Base-by-base conservation (phyloP, 2,113 vertebrate genomes). In the Larimichthys crocea region DNA sequence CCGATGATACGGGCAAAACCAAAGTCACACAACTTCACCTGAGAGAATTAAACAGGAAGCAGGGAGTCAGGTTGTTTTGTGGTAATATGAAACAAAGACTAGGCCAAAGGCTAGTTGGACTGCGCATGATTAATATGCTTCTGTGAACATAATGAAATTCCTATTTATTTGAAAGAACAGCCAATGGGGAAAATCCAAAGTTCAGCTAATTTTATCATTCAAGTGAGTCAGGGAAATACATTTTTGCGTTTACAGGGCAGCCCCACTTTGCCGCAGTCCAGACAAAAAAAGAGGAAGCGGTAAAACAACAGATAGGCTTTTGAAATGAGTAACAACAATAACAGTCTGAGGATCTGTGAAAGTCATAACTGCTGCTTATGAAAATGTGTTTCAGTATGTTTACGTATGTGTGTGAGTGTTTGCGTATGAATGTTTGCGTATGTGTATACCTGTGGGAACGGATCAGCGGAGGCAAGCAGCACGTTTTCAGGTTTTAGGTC, bases 21-120 rank as follows among this genome's bases (percentile, higher is more conserved):
- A 56, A 98, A 98, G 88, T 98, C 97, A 24, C 97, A 98, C 56
- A 98, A 86, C 85, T 98, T 98, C 82, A 98, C 97, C 97, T 98
- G 86, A 40, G 52, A 79, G 10, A 63, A 2, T 40, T 29, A 60
- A 26, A 64, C 11, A 53, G 6, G 0, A 8, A 7, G 12, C 1
- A 49, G 19, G 10, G 35, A 44, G 56, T 65, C 20, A 46, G 5
- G 26, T 17, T 10, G 24, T n/a, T 14, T 50, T 69, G 20, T 4
- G 16, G 1, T 22, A 40, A 3, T 10, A 1, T 44, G 8, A 65
- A 40, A 46, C 9, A 3, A 20, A 20, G 49, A n/a, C 20, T 10
- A 53, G 17, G 17, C 9, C 19, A 10, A 53, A 53, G n/a, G 35
- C 35, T 40, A 40, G 35, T 40, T 40, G 35, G 35, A 40, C 35